A percentile compares a stretch with the other conserved stretches of the same genome.
These are phyloP conservation scores for Dasyornis broadbenti DNA, from an alignment of 2,113 vertebrate species.

Conservation along the genomic window DNA sequence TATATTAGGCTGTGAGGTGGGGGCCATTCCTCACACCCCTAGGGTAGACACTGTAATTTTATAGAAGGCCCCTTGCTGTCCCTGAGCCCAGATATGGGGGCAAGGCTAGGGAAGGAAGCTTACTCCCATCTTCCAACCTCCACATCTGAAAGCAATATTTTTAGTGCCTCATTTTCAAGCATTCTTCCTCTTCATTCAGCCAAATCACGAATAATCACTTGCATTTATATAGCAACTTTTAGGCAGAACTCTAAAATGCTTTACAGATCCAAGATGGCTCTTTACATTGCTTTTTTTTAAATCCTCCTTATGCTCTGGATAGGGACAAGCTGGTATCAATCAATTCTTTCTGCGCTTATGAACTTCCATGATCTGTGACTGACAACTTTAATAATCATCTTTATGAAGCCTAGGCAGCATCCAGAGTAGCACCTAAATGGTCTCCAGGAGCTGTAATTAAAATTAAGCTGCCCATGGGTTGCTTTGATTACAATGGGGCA, in stretches of 20 bases:
- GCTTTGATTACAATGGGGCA: constrained; percentile 39
- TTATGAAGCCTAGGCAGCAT: constrained; percentile 27
- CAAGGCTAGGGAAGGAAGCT: background rate
- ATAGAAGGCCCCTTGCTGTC: background rate
- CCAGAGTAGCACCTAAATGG: constrained; percentile 48
- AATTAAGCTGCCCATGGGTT: constrained; percentile 28
- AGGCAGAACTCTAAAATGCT: background rate
- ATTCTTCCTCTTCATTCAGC: constrained; percentile 50
- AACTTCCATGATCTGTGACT: constrained; percentile 34
- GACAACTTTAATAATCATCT: constrained; percentile 52
- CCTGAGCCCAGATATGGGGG: background rate
- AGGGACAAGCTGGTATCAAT: constrained; percentile 19
- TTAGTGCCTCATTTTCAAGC: constrained; percentile 54
- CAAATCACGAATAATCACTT: constrained; percentile 54
- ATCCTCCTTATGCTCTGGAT: background rate
- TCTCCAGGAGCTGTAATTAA: constrained; percentile 61
- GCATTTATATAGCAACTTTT: constrained; percentile 9
- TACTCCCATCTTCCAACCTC: background rate
- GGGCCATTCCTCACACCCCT: background rate
- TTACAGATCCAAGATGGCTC: constrained; percentile 1
- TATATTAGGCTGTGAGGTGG: background rate
- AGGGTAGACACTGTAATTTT: background rate
- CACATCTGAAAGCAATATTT: constrained; percentile 37
- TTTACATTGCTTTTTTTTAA: background rate
- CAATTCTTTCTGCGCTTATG: background rate